Evolutionary conservation across 64 coral and sea anemone genomes (phyloP).

Genomic region (Orbicella faveolata): DNA sequence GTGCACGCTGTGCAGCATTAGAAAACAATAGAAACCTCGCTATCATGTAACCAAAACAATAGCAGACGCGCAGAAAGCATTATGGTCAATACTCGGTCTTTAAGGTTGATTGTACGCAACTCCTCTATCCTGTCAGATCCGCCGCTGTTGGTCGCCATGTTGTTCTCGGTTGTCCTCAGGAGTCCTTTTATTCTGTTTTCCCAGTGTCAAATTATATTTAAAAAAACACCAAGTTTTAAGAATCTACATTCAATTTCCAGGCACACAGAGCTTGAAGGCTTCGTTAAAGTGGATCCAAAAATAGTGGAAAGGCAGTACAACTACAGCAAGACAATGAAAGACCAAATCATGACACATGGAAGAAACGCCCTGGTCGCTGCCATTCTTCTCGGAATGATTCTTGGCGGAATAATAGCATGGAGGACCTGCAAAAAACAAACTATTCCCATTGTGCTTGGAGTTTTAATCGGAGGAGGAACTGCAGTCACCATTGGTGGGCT

Average conservation of each 20-base stretch:
- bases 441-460: not conserved
- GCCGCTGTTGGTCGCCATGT: too few species aligned
- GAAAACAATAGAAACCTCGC: too few species aligned
- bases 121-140: too few species aligned
- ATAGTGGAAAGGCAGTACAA: not conserved
- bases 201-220: too few species aligned
- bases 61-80: too few species aligned
- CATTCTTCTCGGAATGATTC: not conserved
- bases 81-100: too few species aligned
- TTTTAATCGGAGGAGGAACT: not conserved
- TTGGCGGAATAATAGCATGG: constrained; percentile 12
- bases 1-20: too few species aligned
- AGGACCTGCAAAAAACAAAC: not conserved
- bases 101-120: too few species aligned
- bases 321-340: not conserved
- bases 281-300: not conserved
- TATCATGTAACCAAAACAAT: too few species aligned
- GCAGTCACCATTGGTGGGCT: not conserved
- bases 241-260: not conserved
- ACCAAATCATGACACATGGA: not conserved
- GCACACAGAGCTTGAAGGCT: not conserved
- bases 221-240: too few species aligned
- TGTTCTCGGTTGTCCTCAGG: too few species aligned
- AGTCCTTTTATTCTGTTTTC: not conserved
- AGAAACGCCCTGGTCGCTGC: not conserved